Evolutionary conservation across 2,888 invertebrate species (phyloP), one percentile per base, ranked within the genome.

Genomic region (Trichogramma evanescens): DNA sequence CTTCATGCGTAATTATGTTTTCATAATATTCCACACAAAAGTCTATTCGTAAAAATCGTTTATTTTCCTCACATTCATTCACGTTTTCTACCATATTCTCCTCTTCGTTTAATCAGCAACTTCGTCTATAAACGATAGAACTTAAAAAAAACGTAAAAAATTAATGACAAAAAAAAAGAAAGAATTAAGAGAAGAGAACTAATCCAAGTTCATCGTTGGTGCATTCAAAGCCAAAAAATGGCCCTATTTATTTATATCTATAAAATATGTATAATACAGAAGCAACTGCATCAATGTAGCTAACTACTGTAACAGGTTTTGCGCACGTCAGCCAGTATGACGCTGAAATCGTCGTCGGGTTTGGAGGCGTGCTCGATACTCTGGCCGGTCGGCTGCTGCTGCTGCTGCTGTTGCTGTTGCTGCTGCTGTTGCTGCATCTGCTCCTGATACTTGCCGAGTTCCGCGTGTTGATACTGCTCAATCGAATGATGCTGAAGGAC

Each of bases 301-400:
- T 77, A 80, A 72, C 80, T 90, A 82, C 90, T 91, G 79, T 90
- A 91, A 76, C 90, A 91, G 48, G 93, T 93, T 78, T 93, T 92
- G 66, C 93, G 82, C 53, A 93, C 93, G 65, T 91, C 92, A 4
- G 93, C 93, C 65, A 93, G 81, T 71, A 93, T 92, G 69, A 91
- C 91, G 81, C 92, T 92, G 79, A 93, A 92, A 74, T 92, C 92
- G 66, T 92, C 92, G 66, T 91, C 91, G 41, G 67, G 58, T 68
- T 89, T 85, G n/a, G 80, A 80, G 54, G 84, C 84, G 59, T 76
- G 76, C 56, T 76, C 76, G 46, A 75, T 67, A 51, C 59, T 73
- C 61, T 73, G 76, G 44, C 68, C 65, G 4, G 68, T 69, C 4
- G 66, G 64, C 26, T 66, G 70, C 39, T 71, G 72, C n/a, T 71